Base-by-base conservation (phyloP, 2,797 vertebrate species). In the Gallinago nigripennis region DNA sequence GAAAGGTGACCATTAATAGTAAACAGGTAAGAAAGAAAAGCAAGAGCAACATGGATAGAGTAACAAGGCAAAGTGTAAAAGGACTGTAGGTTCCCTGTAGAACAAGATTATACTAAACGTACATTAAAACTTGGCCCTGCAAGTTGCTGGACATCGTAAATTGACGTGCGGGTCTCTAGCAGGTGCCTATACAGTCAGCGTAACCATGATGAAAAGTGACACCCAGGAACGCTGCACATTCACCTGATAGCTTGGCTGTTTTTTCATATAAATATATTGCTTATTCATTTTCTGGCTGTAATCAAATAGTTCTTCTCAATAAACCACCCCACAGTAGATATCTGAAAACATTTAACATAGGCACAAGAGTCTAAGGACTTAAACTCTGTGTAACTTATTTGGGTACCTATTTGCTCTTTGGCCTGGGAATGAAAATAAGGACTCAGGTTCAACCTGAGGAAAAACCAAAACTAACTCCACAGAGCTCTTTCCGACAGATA, bases 21-120 rank as follows among this genome's bases (percentile, higher is more conserved):
- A 56, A 85, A 23, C 4, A 30, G 12, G 13, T 41, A 86, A 76
- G 30, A 16, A 82, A 73, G 21, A 77, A 73, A 72, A 88, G 30
- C 25, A 45, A 28, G 2, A 58, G 31, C n/a, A 86, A 72, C 35
- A 24, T 0, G 0, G 8, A 56, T 3, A 76, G n/a, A 76, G 13
- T 57, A 90, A 66, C 30, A 41, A 57, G 12, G n/a, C 7, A 45
- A 84, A 43, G 3, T 18, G 5, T 48, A 46, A 16, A 16, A 93
- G 17, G 58, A 16, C 24, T 46, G 28, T 0, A 58, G 14, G 25
- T 20, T 33, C 25, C n/a, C 50, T 33, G 46, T 5, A 92, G 20
- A 95, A 66, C n/a, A 33, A 51, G 37, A 75, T 60, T 76, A 60
- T n/a, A 86, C 16, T 3, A 58, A 48, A 39, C 53, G n/a, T 16